Base-by-base conservation (phyloP, 2,888 invertebrate species). In the Polia nebulosa region DNA sequence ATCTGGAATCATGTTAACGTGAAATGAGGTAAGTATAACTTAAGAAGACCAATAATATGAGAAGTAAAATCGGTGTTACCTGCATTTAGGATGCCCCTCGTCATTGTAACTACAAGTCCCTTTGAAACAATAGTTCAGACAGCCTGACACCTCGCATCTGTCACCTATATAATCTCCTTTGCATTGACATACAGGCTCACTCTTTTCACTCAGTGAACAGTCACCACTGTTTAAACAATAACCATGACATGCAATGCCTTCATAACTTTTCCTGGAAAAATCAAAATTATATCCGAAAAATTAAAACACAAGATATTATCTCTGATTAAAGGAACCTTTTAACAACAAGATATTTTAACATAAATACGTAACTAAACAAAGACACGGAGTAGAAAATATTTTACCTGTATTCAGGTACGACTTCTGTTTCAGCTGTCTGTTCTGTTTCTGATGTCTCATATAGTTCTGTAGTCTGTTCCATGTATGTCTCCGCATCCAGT, bases 121-220 rank as follows among this genome's bases (percentile, higher is more conserved):
- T 75, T 96, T 94, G 2, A 97, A 88, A 87, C 98, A 98, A 87
- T 96, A 97, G 87, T 98, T 97, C 82, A 97, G 96, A 85, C 98
- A 98, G 27, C 97, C 91, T 0, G 96, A 95, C 15, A 93, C 96
- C 87, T 98, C 97, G 83, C 98, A 98, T 36, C 96, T 93, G 0
- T 92, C 88, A 0, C 98, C 98, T n/a, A 91, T 95, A 84, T 95
- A 98, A 20, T 97, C 97, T n/a, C 93, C 85, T 3, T 92, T 92
- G 84, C 98, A 98, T 41, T 94, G 91, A 80, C 98, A 98, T 17
- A 88, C 85, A 20, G 8, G 13, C 36, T 86, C 90, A 20, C 85
- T 77, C 67, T 64, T 91, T 9, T 91, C 3, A 86, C 84, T 8
- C 94, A 94, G 52, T 93, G 92, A 3, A 94, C 85, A n/a, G n/a